A percentile compares a stretch with the other conserved stretches of the same genome.
These are phyloP conservation scores for Heterocephalus glaber DNA, from an alignment of 2,113 vertebrate species.

Conservation along the genomic window DNA sequence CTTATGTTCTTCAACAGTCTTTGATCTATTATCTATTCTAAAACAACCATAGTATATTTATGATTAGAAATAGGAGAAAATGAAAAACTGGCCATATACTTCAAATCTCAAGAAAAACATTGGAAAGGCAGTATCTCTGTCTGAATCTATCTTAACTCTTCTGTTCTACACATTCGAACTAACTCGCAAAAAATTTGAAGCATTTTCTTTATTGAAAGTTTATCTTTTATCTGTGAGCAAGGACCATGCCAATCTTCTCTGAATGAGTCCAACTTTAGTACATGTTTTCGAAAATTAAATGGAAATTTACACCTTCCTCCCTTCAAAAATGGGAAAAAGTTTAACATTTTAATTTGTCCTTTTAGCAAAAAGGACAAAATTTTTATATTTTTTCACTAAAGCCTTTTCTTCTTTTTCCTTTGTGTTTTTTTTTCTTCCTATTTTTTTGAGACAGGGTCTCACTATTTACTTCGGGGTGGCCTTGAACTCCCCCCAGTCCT, in stretches of 20 bases:
- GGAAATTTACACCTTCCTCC: slow-evolving; percentile 3
- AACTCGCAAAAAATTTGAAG: not conserved
- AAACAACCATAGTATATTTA: not conserved
- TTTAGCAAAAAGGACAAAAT: slow-evolving; percentile 8
- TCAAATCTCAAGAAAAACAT: slow-evolving; percentile 15
- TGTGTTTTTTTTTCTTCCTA: not conserved
- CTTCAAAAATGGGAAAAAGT: not conserved
- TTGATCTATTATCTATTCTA: not conserved
- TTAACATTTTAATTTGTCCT: not conserved
- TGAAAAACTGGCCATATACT: not conserved
- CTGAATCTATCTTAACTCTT: not conserved
- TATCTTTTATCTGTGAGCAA: not conserved
- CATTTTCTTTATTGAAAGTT: not conserved
- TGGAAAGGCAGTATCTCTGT: not conserved
- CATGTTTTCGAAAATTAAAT: not conserved
- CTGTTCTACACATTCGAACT: not conserved
- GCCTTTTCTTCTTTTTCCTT: not conserved
- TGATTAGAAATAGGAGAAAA: not conserved
- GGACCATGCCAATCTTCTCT: too few species aligned
- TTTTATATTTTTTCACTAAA: not conserved
- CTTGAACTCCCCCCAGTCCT: not conserved
- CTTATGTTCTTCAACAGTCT: not conserved
- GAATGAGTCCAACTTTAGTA: not conserved
- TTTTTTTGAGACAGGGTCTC: not conserved
- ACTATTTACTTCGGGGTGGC: not conserved